A percentile compares a stretch with the other conserved stretches of the same genome.
phyloP scores from a whole-genome alignment of 1,140 invertebrate genomes.

The Trissolcus basalis region DNA sequence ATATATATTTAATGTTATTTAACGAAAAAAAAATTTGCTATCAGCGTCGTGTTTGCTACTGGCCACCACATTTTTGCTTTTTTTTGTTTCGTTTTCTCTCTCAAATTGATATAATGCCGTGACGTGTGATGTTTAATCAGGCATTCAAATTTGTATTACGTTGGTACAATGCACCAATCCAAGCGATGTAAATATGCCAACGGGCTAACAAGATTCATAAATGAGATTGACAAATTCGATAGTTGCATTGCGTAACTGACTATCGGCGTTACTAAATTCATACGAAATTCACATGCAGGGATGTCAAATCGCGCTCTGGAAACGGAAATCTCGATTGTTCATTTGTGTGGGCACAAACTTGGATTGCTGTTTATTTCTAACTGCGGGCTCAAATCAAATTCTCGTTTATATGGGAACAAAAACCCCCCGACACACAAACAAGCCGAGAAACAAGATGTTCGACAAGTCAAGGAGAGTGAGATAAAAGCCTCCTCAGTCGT shows the following conservation, averaged over 20 bases:
- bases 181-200: too few species aligned
- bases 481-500: constrained; percentile 26
- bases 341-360: too few species aligned
- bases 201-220: constrained; percentile 3
- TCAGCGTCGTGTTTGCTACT: too few species aligned
- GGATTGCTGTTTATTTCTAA: too few species aligned
- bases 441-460: constrained; percentile 17
- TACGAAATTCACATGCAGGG: neutral
- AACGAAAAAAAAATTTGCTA: constrained; percentile 17
- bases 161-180: too few species aligned
- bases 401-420: too few species aligned
- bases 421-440: neutral
- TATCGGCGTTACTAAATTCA: constrained; percentile 7
- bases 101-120: neutral
- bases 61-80: neutral
- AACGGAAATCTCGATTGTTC: too few species aligned
- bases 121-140: neutral
- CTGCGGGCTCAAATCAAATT: too few species aligned
- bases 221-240: constrained; percentile 5
- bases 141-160: too few species aligned
- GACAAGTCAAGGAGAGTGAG: constrained; percentile 13
- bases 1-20: constrained; percentile 5
- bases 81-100: too few species aligned
- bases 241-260: neutral
- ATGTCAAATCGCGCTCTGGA: too few species aligned